Conservation (phyloP, 2,888 invertebrate genomes). For the Drosophila hamatofila region DNA sequence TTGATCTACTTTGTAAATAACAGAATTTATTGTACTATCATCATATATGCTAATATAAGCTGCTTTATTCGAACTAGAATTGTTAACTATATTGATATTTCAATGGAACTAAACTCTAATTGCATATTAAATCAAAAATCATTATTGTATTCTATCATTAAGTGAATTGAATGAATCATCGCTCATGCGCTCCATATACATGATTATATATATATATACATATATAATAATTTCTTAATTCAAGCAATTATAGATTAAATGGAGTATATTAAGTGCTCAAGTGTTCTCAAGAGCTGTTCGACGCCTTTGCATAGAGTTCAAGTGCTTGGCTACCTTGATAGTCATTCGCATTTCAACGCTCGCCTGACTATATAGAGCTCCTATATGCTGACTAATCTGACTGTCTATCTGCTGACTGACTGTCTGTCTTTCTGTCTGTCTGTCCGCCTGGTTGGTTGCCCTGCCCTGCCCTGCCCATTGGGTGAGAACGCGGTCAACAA, state of each 20-base stretch:
- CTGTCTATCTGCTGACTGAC: slow-evolving; percentile 11
- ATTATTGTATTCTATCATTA: not conserved
- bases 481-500: slow-evolving; percentile 45
- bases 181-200: not conserved
- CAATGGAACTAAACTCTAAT: not conserved
- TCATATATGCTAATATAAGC: not conserved
- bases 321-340: slow-evolving; percentile 1
- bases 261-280: slow-evolving; percentile 9
- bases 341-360: slow-evolving; percentile 18
- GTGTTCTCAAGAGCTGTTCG: not conserved
- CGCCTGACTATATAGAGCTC: slow-evolving; percentile 17
- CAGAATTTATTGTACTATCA: too few species aligned
- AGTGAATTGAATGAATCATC: not conserved
- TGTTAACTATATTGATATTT: not conserved
- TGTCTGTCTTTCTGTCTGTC: not conserved
- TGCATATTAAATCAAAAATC: too few species aligned
- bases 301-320: slow-evolving; percentile 7
- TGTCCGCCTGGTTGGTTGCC: slow-evolving; percentile 6
- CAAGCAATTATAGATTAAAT: slow-evolving; percentile 11
- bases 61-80: too few species aligned
- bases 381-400: slow-evolving; percentile 11
- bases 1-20: too few species aligned
- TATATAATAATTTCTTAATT: slow-evolving; percentile 1
- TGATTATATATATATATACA: not conserved
- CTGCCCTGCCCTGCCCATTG: slow-evolving; percentile 22